These are phyloP conservation scores for Parnassius apollo DNA, from an alignment of 2,888 invertebrate species.

Conservation along the genomic window DNA sequence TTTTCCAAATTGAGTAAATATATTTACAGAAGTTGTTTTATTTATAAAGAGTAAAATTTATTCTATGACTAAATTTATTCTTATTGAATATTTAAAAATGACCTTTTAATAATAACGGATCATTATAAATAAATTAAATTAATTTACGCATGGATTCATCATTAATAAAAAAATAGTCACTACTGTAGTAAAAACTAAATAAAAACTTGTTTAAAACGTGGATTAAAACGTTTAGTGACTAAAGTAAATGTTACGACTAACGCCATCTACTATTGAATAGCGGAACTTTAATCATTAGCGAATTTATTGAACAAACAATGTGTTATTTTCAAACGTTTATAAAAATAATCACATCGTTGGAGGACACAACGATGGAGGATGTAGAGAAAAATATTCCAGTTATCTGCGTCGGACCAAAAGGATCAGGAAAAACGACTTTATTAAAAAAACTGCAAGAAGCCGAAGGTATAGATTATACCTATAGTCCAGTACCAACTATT, in stretches of 20 bases:
- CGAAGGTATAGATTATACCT: conserved; percentile 87
- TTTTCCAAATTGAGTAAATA: no score
- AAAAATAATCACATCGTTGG: conserved; percentile 5
- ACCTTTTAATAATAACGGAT: no score
- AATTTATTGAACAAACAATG: conserved; percentile 46
- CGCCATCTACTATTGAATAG: conserved; percentile 60
- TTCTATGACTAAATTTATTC: no score
- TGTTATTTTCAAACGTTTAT: background rate
- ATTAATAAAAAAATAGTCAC: no score
- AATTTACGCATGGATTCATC: no score
- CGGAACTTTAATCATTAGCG: conserved; percentile 34
- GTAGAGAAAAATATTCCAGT: conserved; percentile 65
- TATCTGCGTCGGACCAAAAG: conserved; percentile 89
- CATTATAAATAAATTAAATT: no score
- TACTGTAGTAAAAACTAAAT: no score
- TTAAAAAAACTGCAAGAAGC: conserved; percentile 86
- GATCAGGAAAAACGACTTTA: conserved; percentile 90
- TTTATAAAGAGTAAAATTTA: no score
- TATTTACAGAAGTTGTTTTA: no score
- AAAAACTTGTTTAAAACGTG: no score
- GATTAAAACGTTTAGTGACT: no score
- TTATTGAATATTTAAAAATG: no score
- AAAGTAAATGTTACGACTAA: background rate
- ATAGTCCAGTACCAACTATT: conserved; percentile 89
- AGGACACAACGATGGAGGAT: conserved; percentile 65